Percentiles rank a stretch among this genome's conserved stretches.
These are phyloP conservation scores for Volucella bombylans DNA, from an alignment of 2,888 invertebrate species.

Conservation along the genomic window DNA sequence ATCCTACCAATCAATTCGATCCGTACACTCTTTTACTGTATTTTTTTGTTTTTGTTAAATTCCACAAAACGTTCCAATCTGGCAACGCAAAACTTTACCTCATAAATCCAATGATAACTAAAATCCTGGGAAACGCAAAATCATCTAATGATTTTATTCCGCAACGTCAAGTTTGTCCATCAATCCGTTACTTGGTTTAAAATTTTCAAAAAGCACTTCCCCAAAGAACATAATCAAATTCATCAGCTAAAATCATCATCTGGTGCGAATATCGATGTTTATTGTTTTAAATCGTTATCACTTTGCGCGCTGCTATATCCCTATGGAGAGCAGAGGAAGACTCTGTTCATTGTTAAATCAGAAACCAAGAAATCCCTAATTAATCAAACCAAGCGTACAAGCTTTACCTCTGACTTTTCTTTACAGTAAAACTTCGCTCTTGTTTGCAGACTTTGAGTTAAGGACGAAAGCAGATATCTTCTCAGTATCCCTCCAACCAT, in stretches of 20 bases:
- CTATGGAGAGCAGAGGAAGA: too few relatives aligned
- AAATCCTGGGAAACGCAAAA: slow-evolving; percentile 34
- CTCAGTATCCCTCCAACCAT: not conserved
- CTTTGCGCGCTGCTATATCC: not conserved
- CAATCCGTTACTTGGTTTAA: not conserved
- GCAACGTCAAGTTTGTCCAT: slow-evolving; percentile 10
- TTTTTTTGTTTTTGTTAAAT: too few relatives aligned
- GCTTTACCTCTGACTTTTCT: slow-evolving; percentile 20
- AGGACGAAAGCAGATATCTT: slow-evolving; percentile 23
- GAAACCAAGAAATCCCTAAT: slow-evolving; percentile 52
- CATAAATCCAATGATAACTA: slow-evolving; percentile 10
- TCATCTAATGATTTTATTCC: slow-evolving; percentile 46
- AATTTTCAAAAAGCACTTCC: slow-evolving; percentile 30
- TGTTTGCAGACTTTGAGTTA: slow-evolving; percentile 21
- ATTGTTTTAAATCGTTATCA: slow-evolving; percentile 45
- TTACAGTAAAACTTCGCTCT: slow-evolving; percentile 10
- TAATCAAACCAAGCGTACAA: slow-evolving; percentile 53
- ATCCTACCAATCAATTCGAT: too few relatives aligned
- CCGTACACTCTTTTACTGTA: too few relatives aligned
- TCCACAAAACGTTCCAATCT: too few relatives aligned
- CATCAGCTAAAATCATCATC: slow-evolving; percentile 65
- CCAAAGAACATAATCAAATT: slow-evolving; percentile 57
- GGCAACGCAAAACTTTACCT: not conserved
- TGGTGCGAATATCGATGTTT: slow-evolving; percentile 55
- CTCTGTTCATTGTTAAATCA: slow-evolving; percentile 13